These are phyloP conservation scores for Agrenia bidenticulata DNA, from an alignment of 2,888 invertebrate genomes.

Conservation along the genomic window DNA sequence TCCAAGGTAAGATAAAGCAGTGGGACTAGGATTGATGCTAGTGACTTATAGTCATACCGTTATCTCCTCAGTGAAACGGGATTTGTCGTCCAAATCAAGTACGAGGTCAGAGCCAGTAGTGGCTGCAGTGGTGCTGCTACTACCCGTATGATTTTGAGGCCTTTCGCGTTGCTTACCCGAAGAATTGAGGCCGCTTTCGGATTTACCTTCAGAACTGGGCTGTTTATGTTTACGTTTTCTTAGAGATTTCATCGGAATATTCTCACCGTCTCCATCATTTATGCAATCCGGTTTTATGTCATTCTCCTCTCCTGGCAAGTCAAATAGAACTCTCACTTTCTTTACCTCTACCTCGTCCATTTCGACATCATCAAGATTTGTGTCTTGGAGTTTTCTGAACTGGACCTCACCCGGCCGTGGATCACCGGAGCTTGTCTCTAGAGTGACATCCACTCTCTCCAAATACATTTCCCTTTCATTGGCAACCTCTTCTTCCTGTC, in stretches of 20 bases:
- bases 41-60: conserved; percentile 62
- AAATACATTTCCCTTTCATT: conserved; percentile 2
- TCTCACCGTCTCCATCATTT: conserved; percentile 20
- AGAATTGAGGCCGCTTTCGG: background rate
- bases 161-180: background rate
- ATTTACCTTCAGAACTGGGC: background rate
- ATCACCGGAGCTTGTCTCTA: background rate
- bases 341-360: conserved; percentile 8
- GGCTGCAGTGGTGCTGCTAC: background rate
- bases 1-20: too few relatives aligned
- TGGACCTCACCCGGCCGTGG: conserved; percentile 1
- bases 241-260: conserved; percentile 33
- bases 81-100: conserved; percentile 77
- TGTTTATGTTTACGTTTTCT: conserved; percentile 23
- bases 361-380: conserved; percentile 27
- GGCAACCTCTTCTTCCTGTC: background rate
- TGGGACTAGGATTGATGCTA: too few relatives aligned
- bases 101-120: conserved; percentile 66
- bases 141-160: conserved; percentile 25
- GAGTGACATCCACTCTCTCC: background rate
- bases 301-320: conserved; percentile 16
- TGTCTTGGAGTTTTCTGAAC: conserved; percentile 21
- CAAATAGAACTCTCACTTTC: conserved; percentile 7
- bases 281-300: conserved; percentile 12
- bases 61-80: conserved; percentile 77